Conservation (phyloP, 35 echinoderm and acorn worm genomes). For the Ptychodera flava region DNA sequence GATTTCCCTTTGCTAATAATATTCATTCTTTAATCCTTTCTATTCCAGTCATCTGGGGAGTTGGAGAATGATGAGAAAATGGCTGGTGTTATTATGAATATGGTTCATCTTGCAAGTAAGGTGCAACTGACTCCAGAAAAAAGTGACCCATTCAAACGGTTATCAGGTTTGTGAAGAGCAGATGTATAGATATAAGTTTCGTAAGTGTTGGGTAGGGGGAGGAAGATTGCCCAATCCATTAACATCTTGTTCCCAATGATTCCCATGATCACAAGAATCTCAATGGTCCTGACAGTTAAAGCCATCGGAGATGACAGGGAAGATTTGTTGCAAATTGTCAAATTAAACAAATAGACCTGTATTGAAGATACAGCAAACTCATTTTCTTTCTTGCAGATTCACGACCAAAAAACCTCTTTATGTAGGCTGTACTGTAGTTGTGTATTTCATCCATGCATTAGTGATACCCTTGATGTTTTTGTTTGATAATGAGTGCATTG, state of each 20-base stretch:
- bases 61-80: conserved; percentile 93
- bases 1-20: too few species aligned
- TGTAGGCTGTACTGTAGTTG: too few species aligned
- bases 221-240: too few species aligned
- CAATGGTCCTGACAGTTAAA: neutral
- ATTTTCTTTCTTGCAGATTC: too few species aligned
- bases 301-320: neutral
- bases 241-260: neutral
- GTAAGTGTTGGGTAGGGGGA: too few species aligned
- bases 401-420: too few species aligned
- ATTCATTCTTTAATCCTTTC: too few species aligned
- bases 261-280: neutral
- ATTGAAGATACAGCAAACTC: too few species aligned
- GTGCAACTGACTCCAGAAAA: conserved; percentile 75
- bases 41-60: conserved; percentile 75
- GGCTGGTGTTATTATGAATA: conserved; percentile 78
- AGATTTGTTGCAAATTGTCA: neutral
- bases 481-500: too few species aligned
- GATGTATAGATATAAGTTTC: neutral
- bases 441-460: too few species aligned
- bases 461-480: too few species aligned
- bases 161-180: conserved; percentile 62
- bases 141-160: conserved; percentile 77
- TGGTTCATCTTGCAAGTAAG: conserved; percentile 70
- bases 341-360: neutral